Percentiles rank a stretch among this genome's conserved stretches.
phyloP scores from a whole-genome alignment of 2,113 vertebrate species.

The Cranoglanis bouderius region DNA sequence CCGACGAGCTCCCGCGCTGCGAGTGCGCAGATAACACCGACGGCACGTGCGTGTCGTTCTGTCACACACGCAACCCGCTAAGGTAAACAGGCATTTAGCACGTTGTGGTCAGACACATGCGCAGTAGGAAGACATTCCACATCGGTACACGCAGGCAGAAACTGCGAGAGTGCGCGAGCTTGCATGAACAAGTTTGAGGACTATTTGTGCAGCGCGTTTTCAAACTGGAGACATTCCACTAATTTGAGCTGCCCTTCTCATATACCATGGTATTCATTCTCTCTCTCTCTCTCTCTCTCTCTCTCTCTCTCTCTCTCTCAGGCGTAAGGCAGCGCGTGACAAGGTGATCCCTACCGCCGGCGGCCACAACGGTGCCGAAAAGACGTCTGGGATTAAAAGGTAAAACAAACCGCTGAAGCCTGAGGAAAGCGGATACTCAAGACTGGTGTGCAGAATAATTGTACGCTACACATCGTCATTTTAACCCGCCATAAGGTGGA shows the following conservation, averaged over 20 bases:
- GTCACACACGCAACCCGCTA: constrained; percentile 62
- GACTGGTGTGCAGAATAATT: constrained; percentile 53
- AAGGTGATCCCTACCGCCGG: constrained; percentile 46
- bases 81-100: constrained; percentile 54
- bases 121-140: not conserved
- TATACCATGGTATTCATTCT: constrained; percentile 32
- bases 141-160: not conserved
- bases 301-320: constrained; percentile 44
- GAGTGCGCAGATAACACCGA: constrained; percentile 77
- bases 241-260: constrained; percentile 24
- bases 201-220: constrained; percentile 41
- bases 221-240: constrained; percentile 10
- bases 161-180: constrained; percentile 5
- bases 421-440: constrained; percentile 1
- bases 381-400: constrained; percentile 58
- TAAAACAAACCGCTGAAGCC: constrained; percentile 50
- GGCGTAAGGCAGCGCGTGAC: constrained; percentile 52
- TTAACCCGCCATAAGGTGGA: constrained; percentile 34
- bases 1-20: constrained; percentile 72
- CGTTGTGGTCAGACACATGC: not conserved
- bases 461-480: constrained; percentile 38
- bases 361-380: constrained; percentile 48
- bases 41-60: constrained; percentile 83
- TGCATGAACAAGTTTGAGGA: constrained; percentile 34
- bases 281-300: constrained; percentile 17